Percentiles rank a stretch among this genome's conserved stretches.
These are phyloP conservation scores for Aethina tumida DNA, from an alignment of 1,140 invertebrate species.

Conservation along the genomic window DNA sequence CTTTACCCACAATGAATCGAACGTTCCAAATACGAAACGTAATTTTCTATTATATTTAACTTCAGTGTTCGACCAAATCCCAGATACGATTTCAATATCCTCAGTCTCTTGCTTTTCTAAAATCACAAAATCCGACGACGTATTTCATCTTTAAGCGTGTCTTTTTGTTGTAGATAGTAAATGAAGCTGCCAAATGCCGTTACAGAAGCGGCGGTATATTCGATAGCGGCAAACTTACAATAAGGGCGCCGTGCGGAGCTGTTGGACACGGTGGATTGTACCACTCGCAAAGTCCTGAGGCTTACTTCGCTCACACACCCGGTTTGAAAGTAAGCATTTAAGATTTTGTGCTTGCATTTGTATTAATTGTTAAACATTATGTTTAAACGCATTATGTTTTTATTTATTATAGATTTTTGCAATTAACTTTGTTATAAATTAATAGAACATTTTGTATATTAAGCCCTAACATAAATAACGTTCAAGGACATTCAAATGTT, in stretches of 20 bases:
- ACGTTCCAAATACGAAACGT: not conserved
- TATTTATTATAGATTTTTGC: too few relatives aligned
- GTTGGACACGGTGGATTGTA: conserved; percentile 92
- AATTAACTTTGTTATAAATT: too few relatives aligned
- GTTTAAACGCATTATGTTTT: too few relatives aligned
- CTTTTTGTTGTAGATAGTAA: conserved; percentile 51
- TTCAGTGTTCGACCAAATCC: too few relatives aligned
- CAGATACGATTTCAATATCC: too few relatives aligned
- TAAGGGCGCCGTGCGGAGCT: conserved; percentile 79
- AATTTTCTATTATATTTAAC: conserved; percentile 7
- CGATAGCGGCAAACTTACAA: conserved; percentile 84
- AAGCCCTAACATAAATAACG: too few relatives aligned
- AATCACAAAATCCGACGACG: too few relatives aligned
- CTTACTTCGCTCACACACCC: conserved; percentile 92
- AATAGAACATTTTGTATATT: too few relatives aligned
- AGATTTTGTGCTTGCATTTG: not conserved
- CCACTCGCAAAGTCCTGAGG: conserved; percentile 97
- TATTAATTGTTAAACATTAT: too few relatives aligned
- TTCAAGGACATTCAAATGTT: too few relatives aligned
- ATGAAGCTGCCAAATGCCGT: conserved; percentile 88
- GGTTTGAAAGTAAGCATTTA: conserved; percentile 72
- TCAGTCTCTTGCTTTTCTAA: too few relatives aligned
- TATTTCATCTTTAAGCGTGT: not conserved
- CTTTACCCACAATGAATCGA: conserved; percentile 1
- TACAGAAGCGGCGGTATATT: conserved; percentile 89